phyloP scores from a whole-genome alignment of 2,113 vertebrate species.

The Pan paniscus region DNA sequence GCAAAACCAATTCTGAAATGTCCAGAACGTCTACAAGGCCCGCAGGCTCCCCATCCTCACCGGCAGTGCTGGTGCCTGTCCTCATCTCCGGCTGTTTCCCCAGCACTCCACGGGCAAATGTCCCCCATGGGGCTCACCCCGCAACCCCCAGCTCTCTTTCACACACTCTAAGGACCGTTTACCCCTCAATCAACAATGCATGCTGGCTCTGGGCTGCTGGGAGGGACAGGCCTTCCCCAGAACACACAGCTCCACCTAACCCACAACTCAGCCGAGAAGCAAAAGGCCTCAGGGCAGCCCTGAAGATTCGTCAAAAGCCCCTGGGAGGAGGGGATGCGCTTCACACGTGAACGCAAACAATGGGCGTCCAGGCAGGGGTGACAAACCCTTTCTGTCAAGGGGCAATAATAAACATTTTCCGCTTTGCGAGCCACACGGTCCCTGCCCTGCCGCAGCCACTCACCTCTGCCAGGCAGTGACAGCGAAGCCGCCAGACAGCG shows the following conservation, averaged over 20 bases:
- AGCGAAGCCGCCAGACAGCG: not conserved
- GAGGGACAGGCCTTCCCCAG: not conserved
- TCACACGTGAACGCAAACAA: not conserved
- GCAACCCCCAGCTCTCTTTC: rapidly evolving
- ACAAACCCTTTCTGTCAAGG: too few relatives aligned
- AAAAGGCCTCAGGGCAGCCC: not conserved
- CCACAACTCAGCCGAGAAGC: not conserved
- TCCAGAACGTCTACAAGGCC: not conserved
- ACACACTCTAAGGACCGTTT: not conserved
- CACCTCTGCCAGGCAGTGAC: not conserved
- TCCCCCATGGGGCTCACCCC: too few relatives aligned
- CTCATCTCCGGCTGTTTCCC: too few relatives aligned
- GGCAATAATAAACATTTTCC: not conserved
- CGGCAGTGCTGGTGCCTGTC: too few relatives aligned
- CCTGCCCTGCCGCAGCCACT: too few relatives aligned
- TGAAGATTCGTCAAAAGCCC: not conserved
- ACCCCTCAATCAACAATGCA: not conserved
- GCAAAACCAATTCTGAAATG: not conserved
- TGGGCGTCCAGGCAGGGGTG: rapidly evolving
- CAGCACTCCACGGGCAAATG: rapidly evolving
- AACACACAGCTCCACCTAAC: too few relatives aligned
- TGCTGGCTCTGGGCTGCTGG: not conserved
- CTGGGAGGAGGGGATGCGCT: not conserved
- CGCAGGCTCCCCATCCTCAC: not conserved
- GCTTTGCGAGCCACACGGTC: not conserved